Evolutionary conservation across 64 coral and sea anemone genomes (phyloP).

Genomic region (Montipora foliosa): DNA sequence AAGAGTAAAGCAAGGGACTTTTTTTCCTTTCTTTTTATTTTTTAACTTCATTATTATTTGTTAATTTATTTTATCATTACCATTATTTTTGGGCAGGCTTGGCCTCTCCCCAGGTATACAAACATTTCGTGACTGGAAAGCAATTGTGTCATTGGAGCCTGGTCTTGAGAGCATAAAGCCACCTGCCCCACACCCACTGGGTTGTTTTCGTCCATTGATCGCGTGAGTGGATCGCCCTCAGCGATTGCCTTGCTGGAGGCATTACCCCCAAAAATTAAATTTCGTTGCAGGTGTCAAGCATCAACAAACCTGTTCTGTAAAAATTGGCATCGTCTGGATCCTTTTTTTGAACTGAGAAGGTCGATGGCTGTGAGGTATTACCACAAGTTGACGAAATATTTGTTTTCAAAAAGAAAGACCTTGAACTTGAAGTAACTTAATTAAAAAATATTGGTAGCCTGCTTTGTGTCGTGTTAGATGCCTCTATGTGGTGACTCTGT

Average conservation of each 20-base stretch:
- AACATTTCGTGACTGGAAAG: not conserved
- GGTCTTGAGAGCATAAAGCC: not conserved
- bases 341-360: not conserved
- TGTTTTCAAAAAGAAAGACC: not conserved
- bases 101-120: not conserved
- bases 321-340: slow-evolving; percentile 9
- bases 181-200: slow-evolving; percentile 40
- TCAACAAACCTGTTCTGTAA: not conserved
- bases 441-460: not conserved
- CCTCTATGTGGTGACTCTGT: not conserved
- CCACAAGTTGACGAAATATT: no score
- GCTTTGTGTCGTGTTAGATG: not conserved
- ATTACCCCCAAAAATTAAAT: not conserved
- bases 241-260: not conserved
- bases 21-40: no score
- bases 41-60: no score
- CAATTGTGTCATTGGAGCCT: not conserved
- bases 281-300: not conserved
- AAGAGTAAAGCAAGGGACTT: no score
- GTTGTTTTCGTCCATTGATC: slow-evolving; percentile 30
- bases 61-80: not conserved
- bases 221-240: not conserved
- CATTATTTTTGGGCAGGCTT: no score
- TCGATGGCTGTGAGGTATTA: not conserved
- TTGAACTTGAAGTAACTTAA: not conserved